Base-by-base conservation (phyloP, 1,140 invertebrate species). In the Potamilus streckersoni region DNA sequence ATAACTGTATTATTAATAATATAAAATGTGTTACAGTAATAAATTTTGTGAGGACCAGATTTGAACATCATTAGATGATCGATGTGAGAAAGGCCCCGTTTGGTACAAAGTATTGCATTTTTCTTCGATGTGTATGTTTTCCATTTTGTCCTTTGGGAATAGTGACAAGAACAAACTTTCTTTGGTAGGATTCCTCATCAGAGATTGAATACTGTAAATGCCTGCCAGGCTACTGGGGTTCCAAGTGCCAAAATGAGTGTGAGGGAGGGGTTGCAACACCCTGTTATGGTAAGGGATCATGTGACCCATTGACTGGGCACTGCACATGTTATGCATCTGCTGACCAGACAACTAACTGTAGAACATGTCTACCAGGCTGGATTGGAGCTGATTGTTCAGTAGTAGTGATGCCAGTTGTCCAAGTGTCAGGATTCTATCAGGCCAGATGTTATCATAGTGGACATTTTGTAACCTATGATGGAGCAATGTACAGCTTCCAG, bases 161-260 rank as follows among this genome's bases (percentile, higher is more conserved):
- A 23, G 23, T 23, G 38, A 49, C 38, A 49, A 49, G 38, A 49
- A 38, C 38, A 38, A 38, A 49, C 61, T 60, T 72, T 66, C 13
- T 63, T 68, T 56, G 61, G 16, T 19, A 78, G 76, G 66, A 66
- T 55, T 17, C 59, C 2, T 31, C 70, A 57, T 66, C 75, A 57
- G 69, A 58, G 20, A 66, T 77, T 49, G 23, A 71, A 20, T 64
- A 73, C 38, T 84, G 83, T 65, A 61, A 69, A 27, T 84, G 83
- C 78, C 20, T 76, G n/a, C 68, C 77, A 62, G 83, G 83, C 49
- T 84, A 84, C 78, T 83, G 79, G 80, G 83, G 83, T 31, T 69
- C 73, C 19, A 70, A 73, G 6, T 84, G 83, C 57, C 55, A 79
- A 73, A 20, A 76, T 61, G 71, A 74, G 31, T 84, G 83, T 71